Conservation (phyloP, 1,140 invertebrate genomes). For the Caenorhabditis tropicalis region DNA sequence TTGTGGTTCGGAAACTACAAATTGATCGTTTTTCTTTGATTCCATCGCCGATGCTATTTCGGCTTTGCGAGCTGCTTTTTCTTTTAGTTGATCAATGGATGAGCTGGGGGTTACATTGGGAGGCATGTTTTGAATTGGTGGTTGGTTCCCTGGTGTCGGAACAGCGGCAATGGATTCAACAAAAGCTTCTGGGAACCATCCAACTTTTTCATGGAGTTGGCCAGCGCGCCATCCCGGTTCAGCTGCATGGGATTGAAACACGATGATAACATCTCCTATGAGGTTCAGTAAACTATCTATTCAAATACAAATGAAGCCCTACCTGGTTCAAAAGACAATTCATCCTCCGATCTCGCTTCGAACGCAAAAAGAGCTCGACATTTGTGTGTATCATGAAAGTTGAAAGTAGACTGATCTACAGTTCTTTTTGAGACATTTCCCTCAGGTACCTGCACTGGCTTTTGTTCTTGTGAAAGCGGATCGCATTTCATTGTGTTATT, state of each 20-base stretch:
- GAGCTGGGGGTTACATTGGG: slow-evolving; percentile 65
- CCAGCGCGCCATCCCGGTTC: slow-evolving; percentile 98
- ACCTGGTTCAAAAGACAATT: slow-evolving; percentile 86
- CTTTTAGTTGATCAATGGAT: slow-evolving; percentile 64
- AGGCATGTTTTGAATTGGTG: slow-evolving; percentile 54
- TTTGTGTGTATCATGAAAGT: slow-evolving; percentile 57
- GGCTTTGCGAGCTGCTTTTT: slow-evolving; percentile 55
- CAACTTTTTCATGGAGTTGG: slow-evolving; percentile 76
- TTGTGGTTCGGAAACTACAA: slow-evolving; percentile 22
- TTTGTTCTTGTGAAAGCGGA: background rate
- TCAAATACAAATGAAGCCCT: background rate
- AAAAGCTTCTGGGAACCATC: slow-evolving; percentile 98
- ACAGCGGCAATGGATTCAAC: slow-evolving; percentile 80
- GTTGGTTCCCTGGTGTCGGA: slow-evolving; percentile 50
- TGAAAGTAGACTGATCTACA: background rate
- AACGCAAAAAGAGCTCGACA: slow-evolving; percentile 93
- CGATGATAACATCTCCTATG: slow-evolving; percentile 86
- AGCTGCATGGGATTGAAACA: slow-evolving; percentile 83
- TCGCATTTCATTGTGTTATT: background rate
- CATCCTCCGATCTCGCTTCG: slow-evolving; percentile 87
- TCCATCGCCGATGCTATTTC: slow-evolving; percentile 14
- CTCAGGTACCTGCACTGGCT: background rate
- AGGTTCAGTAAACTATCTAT: background rate
- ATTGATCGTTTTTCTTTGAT: background rate
- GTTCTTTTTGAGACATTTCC: background rate